Evolutionary conservation across 2,113 vertebrate genomes (phyloP), one percentile per base, ranked within the genome.

Genomic region (Brachyhypopomus occidentalis): DNA sequence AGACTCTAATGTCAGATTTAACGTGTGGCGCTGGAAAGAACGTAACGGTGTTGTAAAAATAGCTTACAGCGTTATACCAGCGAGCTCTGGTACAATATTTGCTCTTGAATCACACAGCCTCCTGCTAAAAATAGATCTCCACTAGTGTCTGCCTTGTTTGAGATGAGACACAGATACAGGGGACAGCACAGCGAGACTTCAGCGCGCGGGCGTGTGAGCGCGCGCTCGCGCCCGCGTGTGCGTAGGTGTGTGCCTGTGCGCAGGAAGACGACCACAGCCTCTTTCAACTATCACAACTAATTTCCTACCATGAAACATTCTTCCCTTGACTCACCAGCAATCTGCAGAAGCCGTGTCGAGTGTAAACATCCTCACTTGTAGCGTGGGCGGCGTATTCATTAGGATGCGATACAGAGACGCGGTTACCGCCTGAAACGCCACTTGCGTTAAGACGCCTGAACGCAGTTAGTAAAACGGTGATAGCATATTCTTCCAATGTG

Each of bases 271-370:
- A 83, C 81, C 81, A 72, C 66, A 82, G 17, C 56, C 25, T 48
- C 72, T 81, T 75, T 81, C 55, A 81, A 81, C 79, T 60, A 81
- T 56, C 55, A 72, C 74, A 73, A 84, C 87, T 86, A 84, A 88
- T 91, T 89, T 82, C 86, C 85, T 88, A 82, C 85, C 75, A 22
- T 83, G 58, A 52, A 78, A 85, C 86, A 87, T 62, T 45, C 17
- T 66, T 58, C 27, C 66, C 70, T 72, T 80, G 67, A 72, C 59
- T 74, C 75, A 12, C 12, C 12, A 34, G 72, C 72, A 77, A 72
- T 77, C n/a, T 77, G 81, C 66, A 72, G 41, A 72, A 52, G 12
- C 41, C 71, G 64, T 52, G 63, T 25, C 12, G 41, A 60, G 60
- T 48, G 11, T 25, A 16, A 34, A 62, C 48, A 30, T 87, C 83